Evolutionary conservation across 2,888 invertebrate genomes (phyloP).

Genomic region (Malthinus flaveolus): DNA sequence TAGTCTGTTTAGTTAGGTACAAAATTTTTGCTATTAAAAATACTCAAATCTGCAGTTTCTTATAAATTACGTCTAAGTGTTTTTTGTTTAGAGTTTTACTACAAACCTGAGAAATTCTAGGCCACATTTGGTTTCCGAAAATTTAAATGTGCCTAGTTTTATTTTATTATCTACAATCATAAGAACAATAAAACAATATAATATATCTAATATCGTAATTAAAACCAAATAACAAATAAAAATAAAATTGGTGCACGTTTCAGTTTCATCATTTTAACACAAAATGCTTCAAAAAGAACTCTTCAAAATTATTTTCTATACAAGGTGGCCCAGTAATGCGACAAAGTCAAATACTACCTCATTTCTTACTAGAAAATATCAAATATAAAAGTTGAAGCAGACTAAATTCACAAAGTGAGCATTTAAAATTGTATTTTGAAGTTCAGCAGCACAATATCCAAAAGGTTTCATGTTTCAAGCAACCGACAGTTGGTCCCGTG

Average conservation of each 20-base stretch:
- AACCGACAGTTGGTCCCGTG: too few species aligned
- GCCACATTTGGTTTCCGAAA: conserved; percentile 20
- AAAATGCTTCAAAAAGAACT: too few species aligned
- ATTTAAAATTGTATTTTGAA: too few species aligned
- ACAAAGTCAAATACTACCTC: too few species aligned
- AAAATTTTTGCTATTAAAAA: not conserved
- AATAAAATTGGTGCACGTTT: not conserved
- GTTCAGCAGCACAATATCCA: too few species aligned
- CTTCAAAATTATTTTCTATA: too few species aligned
- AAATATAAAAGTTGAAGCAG: too few species aligned
- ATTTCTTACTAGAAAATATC: too few species aligned
- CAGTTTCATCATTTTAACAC: too few species aligned
- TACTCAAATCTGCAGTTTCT: conserved; percentile 10
- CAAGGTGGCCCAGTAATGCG: not conserved
- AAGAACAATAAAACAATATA: not conserved
- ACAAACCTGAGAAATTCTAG: conserved; percentile 29
- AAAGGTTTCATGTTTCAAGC: too few species aligned
- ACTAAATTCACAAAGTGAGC: too few species aligned
- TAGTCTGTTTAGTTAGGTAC: not conserved
- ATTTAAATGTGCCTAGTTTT: conserved; percentile 16
- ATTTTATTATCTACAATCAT: conserved; percentile 4
- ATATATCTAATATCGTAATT: not conserved
- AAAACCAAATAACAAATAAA: conserved; percentile 2
- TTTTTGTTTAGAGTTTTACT: conserved; percentile 18
- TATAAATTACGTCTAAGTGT: conserved; percentile 10